Evolutionary conservation across 37 sponge, comb jelly and placozoan species (phyloP), one percentile per base, ranked within the genome.

Genomic region (Oopsacas minuta): DNA sequence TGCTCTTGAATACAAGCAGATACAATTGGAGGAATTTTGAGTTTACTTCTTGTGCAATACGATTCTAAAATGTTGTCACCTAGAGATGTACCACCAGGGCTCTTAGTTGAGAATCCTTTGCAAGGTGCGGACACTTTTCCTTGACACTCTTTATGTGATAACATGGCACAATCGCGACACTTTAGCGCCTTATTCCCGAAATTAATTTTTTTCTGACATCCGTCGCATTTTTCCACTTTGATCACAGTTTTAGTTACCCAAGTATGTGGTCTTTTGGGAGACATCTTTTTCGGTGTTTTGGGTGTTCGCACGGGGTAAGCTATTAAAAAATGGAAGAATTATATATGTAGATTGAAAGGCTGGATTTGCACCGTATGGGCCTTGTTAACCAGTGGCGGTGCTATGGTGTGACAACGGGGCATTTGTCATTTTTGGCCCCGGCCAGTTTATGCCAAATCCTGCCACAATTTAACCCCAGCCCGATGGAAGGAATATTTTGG

Each of bases 41-140:
- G 5, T n/a, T 61, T 61, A 10, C 75, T n/a, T 61, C 75, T 25
- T 5, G 75, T 25, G 30, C 75, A 61, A 12, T 61, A 34, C 5
- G 75, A 61, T n/a, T 61, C 17, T n/a, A 61, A 12, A 12, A 61
- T 5, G 22, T 61, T 61, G 75, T 61, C 75, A 34, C 75, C 75
- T 7, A 61, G 28, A 20, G 28, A 3, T 61, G 75, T 61, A 34
- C 75, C 75, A 61, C 75, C 75, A 5, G 75, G 75, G 30, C 75
- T 61, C 22, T 61, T 61, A n/a, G 30, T n/a, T 5, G 75, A 61
- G 22, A 61, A 61, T 12, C 75, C 75, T 34, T 61, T 61, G 22
- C 75, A 61, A 61, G 75, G 75, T 10, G 75, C 75, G 30, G 75
- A 61, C 75, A 61, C 75, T 61, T 61, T 61, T 61, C 75, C 75